Conservation (phyloP, 2,113 vertebrate genomes). For the Rhynchomys soricoides region DNA sequence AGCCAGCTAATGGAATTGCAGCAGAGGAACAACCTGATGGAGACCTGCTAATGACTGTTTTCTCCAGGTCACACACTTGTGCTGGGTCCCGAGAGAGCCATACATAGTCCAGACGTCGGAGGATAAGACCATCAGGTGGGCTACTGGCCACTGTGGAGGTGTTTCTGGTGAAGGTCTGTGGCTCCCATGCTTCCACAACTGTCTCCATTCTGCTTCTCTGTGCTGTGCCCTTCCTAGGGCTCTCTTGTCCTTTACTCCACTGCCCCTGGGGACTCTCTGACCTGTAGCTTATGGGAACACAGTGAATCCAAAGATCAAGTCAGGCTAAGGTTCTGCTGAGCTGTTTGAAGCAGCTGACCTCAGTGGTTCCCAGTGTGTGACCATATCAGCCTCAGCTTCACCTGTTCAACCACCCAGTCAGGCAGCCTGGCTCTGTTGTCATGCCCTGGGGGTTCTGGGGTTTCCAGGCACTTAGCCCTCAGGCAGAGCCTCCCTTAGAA, state of each 20-base stretch:
- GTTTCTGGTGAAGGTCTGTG: constrained; percentile 62
- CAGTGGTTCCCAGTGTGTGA: rapidly evolving
- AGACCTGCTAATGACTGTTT: constrained; percentile 37
- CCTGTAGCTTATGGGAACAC: background rate
- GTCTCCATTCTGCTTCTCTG: background rate
- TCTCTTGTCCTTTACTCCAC: background rate
- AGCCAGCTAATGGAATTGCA: background rate
- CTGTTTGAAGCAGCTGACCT: background rate
- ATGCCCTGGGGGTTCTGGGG: background rate
- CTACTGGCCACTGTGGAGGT: constrained; percentile 14
- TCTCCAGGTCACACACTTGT: constrained; percentile 95
- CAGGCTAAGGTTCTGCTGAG: background rate
- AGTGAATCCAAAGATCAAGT: background rate
- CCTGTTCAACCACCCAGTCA: too few species aligned
- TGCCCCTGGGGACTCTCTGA: background rate
- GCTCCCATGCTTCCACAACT: background rate
- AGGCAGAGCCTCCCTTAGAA: background rate
- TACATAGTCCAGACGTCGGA: constrained; percentile 94
- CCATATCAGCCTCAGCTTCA: background rate
- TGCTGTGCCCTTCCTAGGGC: background rate
- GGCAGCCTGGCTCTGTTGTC: background rate
- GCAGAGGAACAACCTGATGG: background rate
- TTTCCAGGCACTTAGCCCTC: background rate
- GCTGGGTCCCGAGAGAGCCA: constrained; percentile 94
- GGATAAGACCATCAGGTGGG: constrained; percentile 95